Percentiles rank a stretch among this genome's conserved stretches.
Evolutionary conservation across 2,113 vertebrate genomes (phyloP).

Genomic region (Archocentrus centrarchus): DNA sequence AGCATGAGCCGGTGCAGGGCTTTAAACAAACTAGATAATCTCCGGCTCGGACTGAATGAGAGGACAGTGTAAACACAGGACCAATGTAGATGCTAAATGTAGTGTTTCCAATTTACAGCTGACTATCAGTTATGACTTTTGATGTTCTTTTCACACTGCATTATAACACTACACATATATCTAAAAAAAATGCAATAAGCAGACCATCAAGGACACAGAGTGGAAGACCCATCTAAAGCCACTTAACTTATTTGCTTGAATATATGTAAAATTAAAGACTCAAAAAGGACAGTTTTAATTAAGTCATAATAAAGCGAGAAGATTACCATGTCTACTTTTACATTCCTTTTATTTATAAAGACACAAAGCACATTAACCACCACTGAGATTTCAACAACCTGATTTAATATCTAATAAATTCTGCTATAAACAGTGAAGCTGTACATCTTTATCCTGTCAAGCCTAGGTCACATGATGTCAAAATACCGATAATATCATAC

Average conservation of each 20-base stretch:
- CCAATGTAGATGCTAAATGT: not conserved
- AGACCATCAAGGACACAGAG: not conserved
- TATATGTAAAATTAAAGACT: not conserved
- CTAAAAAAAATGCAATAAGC: not conserved
- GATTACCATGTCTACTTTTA: not conserved
- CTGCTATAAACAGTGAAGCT: not conserved
- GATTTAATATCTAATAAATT: not conserved
- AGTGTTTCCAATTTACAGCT: not conserved
- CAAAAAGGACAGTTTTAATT: not conserved
- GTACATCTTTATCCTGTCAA: not conserved
- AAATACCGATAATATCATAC: not conserved
- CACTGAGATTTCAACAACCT: not conserved
- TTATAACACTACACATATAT: not conserved
- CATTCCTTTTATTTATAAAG: not conserved
- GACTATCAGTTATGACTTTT: not conserved
- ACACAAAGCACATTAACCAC: not conserved
- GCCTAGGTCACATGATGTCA: not conserved
- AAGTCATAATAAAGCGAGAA: not conserved
- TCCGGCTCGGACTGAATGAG: constrained; percentile 3
- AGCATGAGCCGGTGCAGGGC: constrained; percentile 33
- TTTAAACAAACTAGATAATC: constrained; percentile 36
- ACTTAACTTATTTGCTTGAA: not conserved
- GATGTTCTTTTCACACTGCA: too few relatives aligned
- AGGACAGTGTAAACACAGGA: not conserved
- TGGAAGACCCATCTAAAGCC: not conserved